phyloP scores from a whole-genome alignment of 2,113 vertebrate genomes.

The Solenodon paradoxus region DNA sequence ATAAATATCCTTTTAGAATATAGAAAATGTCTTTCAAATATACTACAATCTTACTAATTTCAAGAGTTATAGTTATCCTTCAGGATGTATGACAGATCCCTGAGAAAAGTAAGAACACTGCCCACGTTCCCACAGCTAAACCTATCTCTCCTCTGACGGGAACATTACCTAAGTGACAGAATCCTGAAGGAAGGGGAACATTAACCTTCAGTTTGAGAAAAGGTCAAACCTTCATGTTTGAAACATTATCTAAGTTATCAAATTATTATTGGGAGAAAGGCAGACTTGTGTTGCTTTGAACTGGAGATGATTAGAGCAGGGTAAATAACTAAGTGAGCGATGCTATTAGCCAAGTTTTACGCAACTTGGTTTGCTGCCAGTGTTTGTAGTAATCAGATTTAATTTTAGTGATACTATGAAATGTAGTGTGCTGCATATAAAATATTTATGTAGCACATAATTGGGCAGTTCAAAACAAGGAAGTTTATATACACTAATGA shows the following conservation, averaged over 20 bases:
- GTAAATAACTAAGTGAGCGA: background rate
- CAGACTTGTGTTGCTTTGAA: slow-evolving; percentile 23
- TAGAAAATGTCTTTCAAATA: background rate
- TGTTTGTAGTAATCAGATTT: slow-evolving; percentile 69
- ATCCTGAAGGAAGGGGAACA: background rate
- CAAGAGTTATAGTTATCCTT: background rate
- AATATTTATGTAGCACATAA: slow-evolving; percentile 78
- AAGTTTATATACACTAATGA: slow-evolving; percentile 65
- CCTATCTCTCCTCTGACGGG: background rate
- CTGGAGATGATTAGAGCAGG: background rate
- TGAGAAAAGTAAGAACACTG: background rate
- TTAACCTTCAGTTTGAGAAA: background rate
- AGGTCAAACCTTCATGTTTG: background rate
- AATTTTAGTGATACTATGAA: slow-evolving; percentile 78
- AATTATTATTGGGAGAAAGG: slow-evolving; percentile 46
- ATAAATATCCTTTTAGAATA: background rate
- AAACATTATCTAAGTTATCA: slow-evolving; percentile 55
- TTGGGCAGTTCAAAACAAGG: slow-evolving; percentile 64
- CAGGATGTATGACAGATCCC: background rate
- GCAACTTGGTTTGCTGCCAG: slow-evolving; percentile 54
- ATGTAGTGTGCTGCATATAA: slow-evolving; percentile 67
- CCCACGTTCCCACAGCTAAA: background rate
- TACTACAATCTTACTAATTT: background rate
- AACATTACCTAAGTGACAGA: background rate
- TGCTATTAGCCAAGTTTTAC: background rate